Percentiles rank a stretch among this genome's conserved stretches.
These are phyloP conservation scores for Clusia tigrina DNA, from an alignment of 2,888 invertebrate genomes.

Conservation along the genomic window DNA sequence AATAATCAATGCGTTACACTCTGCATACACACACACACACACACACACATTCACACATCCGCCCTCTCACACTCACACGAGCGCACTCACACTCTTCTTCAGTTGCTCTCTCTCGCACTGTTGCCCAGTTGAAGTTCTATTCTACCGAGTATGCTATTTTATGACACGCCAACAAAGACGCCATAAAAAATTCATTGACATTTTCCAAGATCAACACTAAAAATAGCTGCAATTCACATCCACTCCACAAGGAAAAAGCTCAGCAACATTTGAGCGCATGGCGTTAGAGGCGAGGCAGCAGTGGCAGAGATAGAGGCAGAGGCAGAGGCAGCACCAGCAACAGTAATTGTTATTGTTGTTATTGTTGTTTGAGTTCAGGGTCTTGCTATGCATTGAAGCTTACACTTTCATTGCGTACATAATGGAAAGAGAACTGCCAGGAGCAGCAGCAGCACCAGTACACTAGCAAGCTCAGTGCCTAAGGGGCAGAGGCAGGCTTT, in stretches of 20 bases:
- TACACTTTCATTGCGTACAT: background rate
- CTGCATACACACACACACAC: no score
- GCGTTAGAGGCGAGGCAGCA: background rate
- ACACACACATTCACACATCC: no score
- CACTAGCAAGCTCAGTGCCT: no score
- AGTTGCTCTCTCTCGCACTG: no score
- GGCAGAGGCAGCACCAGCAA: background rate
- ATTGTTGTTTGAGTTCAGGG: slow-evolving; percentile 17
- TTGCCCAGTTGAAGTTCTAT: no score
- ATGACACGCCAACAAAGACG: background rate
- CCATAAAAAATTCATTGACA: slow-evolving; percentile 16
- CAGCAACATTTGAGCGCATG: background rate
- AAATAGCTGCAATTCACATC: slow-evolving; percentile 13
- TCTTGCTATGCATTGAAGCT: slow-evolving; percentile 1
- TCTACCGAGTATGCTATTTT: no score
- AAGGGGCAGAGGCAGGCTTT: background rate
- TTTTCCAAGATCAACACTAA: slow-evolving; percentile 17
- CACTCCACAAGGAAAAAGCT: no score
- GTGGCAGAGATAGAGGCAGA: background rate
- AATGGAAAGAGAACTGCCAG: background rate
- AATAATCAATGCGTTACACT: no score
- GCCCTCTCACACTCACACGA: no score
- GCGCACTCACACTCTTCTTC: no score
- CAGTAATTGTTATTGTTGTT: background rate
- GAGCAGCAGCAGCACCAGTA: background rate